Conservation (phyloP, 2,113 vertebrate genomes). For the Oncorhynchus kisutch region DNA sequence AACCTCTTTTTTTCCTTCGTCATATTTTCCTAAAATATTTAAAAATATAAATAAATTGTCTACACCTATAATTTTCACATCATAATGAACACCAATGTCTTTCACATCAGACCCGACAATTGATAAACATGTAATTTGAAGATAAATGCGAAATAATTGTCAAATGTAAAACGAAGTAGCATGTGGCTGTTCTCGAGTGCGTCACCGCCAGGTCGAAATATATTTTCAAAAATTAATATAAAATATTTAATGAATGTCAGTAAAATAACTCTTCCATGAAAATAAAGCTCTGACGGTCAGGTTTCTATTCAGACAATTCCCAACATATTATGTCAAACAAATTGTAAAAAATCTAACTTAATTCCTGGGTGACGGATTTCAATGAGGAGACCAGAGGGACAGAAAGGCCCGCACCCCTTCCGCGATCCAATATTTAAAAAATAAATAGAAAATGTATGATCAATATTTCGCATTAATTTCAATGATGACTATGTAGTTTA, state of each 20-base stretch:
- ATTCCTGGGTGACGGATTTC: slow-evolving; percentile 62
- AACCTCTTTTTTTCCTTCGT: slow-evolving; percentile 84
- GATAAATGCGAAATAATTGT: slow-evolving; percentile 57
- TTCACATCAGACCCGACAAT: slow-evolving; percentile 84
- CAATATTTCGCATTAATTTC: slow-evolving; percentile 21
- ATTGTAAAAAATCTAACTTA: slow-evolving; percentile 60
- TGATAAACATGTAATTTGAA: slow-evolving; percentile 58
- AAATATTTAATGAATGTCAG: slow-evolving; percentile 73
- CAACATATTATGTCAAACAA: slow-evolving; percentile 1
- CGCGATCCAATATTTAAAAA: slow-evolving; percentile 62
- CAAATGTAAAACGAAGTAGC: slow-evolving; percentile 58
- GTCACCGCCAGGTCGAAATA: slow-evolving; percentile 58
- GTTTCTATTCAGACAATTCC: slow-evolving; percentile 47
- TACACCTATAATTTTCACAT: slow-evolving; percentile 50
- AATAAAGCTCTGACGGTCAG: slow-evolving; percentile 71
- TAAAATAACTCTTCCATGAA: slow-evolving; percentile 70
- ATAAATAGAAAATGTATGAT: slow-evolving; percentile 50
- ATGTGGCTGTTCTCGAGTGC: slow-evolving; percentile 47
- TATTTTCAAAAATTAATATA: slow-evolving; percentile 83
- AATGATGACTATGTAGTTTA: slow-evolving; percentile 19
- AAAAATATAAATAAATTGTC: slow-evolving; percentile 85
- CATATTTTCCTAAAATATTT: slow-evolving; percentile 98
- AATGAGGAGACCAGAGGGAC: slow-evolving; percentile 40
- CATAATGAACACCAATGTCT: slow-evolving; percentile 64
- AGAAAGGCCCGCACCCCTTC: slow-evolving; percentile 76